Conservation (phyloP, 1,140 invertebrate species). For the Phthorimaea operculella region DNA sequence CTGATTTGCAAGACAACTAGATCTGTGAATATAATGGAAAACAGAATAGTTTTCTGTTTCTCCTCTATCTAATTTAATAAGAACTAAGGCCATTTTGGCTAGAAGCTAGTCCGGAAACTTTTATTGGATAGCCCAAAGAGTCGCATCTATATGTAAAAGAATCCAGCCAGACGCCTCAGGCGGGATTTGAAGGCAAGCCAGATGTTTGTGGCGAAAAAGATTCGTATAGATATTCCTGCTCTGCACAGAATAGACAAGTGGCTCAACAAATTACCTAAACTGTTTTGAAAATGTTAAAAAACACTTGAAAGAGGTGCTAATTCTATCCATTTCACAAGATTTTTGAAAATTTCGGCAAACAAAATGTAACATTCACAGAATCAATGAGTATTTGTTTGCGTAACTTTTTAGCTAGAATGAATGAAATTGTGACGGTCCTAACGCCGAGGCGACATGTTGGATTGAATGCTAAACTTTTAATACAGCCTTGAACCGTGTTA, state of each 20-base stretch:
- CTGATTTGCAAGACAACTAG: neutral
- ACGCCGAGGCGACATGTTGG: neutral
- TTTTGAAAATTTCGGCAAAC: neutral
- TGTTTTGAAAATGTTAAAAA: neutral
- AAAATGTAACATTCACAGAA: neutral
- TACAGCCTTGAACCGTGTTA: neutral
- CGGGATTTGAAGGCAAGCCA: slow-evolving; percentile 38
- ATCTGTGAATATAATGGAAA: neutral
- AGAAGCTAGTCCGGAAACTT: neutral
- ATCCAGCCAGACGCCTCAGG: slow-evolving; percentile 37
- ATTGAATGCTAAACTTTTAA: neutral
- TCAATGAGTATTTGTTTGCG: neutral
- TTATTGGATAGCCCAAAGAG: slow-evolving; percentile 34
- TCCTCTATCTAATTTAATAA: neutral
- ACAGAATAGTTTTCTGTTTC: neutral
- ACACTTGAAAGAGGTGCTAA: neutral
- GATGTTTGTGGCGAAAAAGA: slow-evolving; percentile 23
- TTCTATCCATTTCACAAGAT: neutral
- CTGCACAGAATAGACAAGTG: neutral
- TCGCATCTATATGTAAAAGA: slow-evolving; percentile 44
- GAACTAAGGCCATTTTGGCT: neutral
- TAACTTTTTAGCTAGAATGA: neutral
- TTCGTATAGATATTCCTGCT: slow-evolving; percentile 29
- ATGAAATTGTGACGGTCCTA: neutral
- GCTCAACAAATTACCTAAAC: neutral